These are phyloP conservation scores for Gnathonemus echidnorhynchus DNA, from an alignment of 2,113 vertebrate genomes.

Conservation along the genomic window DNA sequence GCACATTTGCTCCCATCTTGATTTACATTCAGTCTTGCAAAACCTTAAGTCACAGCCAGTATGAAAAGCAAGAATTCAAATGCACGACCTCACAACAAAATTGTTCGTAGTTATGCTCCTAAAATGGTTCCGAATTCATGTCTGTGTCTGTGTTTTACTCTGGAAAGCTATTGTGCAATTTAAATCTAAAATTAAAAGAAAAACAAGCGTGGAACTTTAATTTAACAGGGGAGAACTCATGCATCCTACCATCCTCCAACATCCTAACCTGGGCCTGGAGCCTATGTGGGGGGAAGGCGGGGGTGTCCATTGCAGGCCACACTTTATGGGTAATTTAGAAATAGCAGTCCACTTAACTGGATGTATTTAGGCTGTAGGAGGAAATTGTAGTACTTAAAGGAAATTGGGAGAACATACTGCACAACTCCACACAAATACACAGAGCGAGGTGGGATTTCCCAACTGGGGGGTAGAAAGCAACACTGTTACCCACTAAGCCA, in stretches of 20 bases:
- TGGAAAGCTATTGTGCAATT: background rate
- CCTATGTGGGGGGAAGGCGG: background rate
- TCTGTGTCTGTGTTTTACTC: background rate
- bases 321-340: background rate
- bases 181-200: background rate
- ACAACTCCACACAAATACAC: background rate
- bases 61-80: background rate
- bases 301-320: background rate
- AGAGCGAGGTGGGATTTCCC: background rate
- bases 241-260: background rate
- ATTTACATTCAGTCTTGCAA: background rate
- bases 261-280: background rate
- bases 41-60: background rate
- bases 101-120: background rate
- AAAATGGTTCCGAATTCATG: background rate
- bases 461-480: background rate
- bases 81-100: background rate
- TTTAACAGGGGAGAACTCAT: background rate
- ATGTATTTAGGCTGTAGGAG: background rate
- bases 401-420: background rate
- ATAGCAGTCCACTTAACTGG: background rate
- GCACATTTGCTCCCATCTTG: conserved; percentile 5
- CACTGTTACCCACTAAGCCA: background rate
- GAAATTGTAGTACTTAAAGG: background rate
- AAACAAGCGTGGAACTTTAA: background rate